Evolutionary conservation across 2,888 invertebrate genomes (phyloP).

Genomic region (Agrochola lota): DNA sequence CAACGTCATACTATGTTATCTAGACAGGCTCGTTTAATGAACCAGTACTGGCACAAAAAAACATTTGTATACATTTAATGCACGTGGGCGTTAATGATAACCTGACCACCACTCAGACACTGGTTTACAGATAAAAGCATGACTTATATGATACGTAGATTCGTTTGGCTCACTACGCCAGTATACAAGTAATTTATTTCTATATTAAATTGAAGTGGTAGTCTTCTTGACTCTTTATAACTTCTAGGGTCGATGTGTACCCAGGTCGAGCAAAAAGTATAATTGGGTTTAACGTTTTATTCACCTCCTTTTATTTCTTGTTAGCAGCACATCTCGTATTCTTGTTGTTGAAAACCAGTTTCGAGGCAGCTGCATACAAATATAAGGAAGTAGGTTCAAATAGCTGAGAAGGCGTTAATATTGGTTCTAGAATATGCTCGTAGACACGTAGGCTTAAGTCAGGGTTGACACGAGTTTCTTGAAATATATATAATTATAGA

Average conservation of each 20-base stretch:
- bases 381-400: slow-evolving; percentile 62
- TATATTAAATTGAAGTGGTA: slow-evolving; percentile 18
- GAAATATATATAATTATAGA: neutral
- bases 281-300: slow-evolving; percentile 49
- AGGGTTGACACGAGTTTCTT: slow-evolving; percentile 48
- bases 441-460: slow-evolving; percentile 46
- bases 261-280: slow-evolving; percentile 51
- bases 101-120: slow-evolving; percentile 29
- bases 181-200: slow-evolving; percentile 40
- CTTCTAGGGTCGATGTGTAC: slow-evolving; percentile 28
- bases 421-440: slow-evolving; percentile 51
- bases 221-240: slow-evolving; percentile 17
- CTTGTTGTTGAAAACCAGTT: slow-evolving; percentile 58
- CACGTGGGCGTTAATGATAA: slow-evolving; percentile 51
- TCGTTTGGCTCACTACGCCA: neutral
- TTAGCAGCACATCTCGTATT: slow-evolving; percentile 54
- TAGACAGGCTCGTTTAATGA: slow-evolving; percentile 18
- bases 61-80: slow-evolving; percentile 15
- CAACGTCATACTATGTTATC: slow-evolving; percentile 22
- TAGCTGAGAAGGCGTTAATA: slow-evolving; percentile 50
- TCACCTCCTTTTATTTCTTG: slow-evolving; percentile 49
- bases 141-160: slow-evolving; percentile 21
- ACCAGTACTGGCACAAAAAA: slow-evolving; percentile 33
- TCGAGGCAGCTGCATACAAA: slow-evolving; percentile 57
- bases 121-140: slow-evolving; percentile 45